Conservation (phyloP, 2,113 vertebrate species). For the Phyllopteryx taeniolatus region DNA sequence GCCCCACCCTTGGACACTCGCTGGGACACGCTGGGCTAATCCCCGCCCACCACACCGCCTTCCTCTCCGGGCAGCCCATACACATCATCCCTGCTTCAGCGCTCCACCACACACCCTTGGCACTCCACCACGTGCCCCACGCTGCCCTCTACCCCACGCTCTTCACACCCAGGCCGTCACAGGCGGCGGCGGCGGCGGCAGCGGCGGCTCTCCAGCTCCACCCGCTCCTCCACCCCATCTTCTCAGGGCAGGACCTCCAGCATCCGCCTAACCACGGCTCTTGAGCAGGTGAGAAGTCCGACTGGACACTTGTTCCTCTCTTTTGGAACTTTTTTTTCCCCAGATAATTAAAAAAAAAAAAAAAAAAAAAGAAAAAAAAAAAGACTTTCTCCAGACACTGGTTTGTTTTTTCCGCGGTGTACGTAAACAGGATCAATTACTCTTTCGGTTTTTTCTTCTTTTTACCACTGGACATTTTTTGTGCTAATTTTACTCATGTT, state of each 20-base stretch:
- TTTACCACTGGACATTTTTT: constrained; percentile 51
- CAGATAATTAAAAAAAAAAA: too few species aligned
- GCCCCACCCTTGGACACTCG: constrained; percentile 73
- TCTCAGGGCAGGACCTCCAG: constrained; percentile 99
- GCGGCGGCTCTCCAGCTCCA: constrained; percentile 95
- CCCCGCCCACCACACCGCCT: constrained; percentile 89
- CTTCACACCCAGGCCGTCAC: constrained; percentile 80
- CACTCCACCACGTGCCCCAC: constrained; percentile 91
- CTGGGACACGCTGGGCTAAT: constrained; percentile 80
- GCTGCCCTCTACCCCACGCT: constrained; percentile 91
- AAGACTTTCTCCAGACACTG: constrained; percentile 21
- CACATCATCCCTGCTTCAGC: constrained; percentile 97
- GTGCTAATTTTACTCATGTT: constrained; percentile 15
- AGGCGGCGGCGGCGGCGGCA: constrained; percentile 79
- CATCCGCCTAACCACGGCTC: constrained; percentile 96
- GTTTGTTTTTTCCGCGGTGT: constrained; percentile 21
- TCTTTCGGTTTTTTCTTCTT: constrained; percentile 16
- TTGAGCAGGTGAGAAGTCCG: constrained; percentile 71
- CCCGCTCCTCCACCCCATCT: constrained; percentile 94
- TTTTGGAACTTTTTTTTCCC: constrained; percentile 11
- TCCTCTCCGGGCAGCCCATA: constrained; percentile 93
- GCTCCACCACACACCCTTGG: constrained; percentile 89
- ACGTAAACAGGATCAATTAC: constrained; percentile 11
- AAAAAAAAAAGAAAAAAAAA: too few species aligned
- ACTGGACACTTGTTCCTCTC: constrained; percentile 39